A percentile compares a stretch with the other conserved stretches of the same genome.
Evolutionary conservation across 2,797 vertebrate species (phyloP).

Genomic region (Choloepus didactylus): DNA sequence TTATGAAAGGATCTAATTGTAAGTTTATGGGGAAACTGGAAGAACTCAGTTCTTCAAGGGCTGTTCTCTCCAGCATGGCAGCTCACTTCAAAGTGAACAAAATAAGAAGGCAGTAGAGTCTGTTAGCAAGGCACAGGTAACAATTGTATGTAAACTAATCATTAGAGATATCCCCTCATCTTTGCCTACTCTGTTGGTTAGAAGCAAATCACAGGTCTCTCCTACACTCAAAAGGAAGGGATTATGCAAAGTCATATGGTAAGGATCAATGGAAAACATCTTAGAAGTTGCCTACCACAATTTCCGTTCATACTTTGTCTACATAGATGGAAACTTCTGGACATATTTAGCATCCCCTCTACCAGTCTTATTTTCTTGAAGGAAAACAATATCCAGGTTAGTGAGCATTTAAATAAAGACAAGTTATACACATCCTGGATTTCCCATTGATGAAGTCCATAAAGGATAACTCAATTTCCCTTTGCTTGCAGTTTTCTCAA

Average conservation of each 20-base stretch:
- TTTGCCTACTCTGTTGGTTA: too few relatives aligned
- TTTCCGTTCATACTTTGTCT: background rate
- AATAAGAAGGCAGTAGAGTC: background rate
- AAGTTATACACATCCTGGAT: background rate
- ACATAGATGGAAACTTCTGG: background rate
- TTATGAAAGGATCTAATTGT: background rate
- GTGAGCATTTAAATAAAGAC: background rate
- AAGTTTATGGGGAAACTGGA: too few relatives aligned
- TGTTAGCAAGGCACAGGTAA: background rate
- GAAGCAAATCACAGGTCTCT: background rate
- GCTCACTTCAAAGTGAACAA: background rate
- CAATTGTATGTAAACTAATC: background rate
- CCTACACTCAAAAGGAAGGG: accelerated
- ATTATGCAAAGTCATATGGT: background rate
- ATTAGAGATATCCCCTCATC: background rate
- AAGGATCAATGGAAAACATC: background rate
- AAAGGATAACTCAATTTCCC: background rate
- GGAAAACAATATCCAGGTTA: background rate
- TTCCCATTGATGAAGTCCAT: background rate
- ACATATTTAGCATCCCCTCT: background rate
- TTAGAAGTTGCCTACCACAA: background rate
- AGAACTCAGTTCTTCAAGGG: background rate
- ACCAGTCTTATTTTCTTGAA: background rate
- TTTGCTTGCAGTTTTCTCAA: background rate
- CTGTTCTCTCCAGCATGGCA: background rate